Evolutionary conservation across 2,888 invertebrate genomes (phyloP).

Genomic region (Gnatocerus cornutus): DNA sequence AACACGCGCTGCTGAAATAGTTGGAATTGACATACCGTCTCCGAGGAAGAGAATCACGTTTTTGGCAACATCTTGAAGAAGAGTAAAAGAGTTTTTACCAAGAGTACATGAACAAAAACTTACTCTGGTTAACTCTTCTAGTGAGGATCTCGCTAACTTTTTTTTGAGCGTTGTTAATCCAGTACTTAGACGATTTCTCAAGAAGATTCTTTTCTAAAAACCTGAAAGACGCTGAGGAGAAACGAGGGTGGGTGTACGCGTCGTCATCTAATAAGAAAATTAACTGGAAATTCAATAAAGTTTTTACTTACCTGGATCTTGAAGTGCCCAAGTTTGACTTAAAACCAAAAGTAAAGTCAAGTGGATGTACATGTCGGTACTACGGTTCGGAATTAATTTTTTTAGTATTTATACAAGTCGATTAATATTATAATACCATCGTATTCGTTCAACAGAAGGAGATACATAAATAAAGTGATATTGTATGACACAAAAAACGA

Average conservation of each 20-base stretch:
- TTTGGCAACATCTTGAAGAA: conserved; percentile 2
- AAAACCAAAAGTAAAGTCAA: neutral
- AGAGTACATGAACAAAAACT: neutral
- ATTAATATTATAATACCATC: too few relatives aligned
- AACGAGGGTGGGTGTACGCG: too few relatives aligned
- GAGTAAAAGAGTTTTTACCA: neutral
- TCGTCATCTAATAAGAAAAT: too few relatives aligned
- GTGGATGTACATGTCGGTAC: neutral
- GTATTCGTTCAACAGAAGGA: too few relatives aligned
- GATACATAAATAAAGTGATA: too few relatives aligned
- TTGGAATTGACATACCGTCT: conserved; percentile 12
- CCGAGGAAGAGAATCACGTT: conserved; percentile 15
- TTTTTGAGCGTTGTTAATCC: conserved; percentile 2
- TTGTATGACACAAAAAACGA: too few relatives aligned
- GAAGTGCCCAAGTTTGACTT: neutral
- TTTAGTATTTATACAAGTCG: too few relatives aligned
- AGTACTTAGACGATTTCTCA: neutral
- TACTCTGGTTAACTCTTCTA: neutral
- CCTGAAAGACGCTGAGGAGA: too few relatives aligned
- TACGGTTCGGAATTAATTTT: too few relatives aligned
- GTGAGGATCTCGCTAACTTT: neutral
- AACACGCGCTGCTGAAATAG: conserved; percentile 82
- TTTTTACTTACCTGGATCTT: neutral
- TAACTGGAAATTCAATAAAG: neutral
- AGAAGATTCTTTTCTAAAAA: neutral